A percentile compares a stretch with the other conserved stretches of the same genome.
phyloP scores from a whole-genome alignment of 2,113 vertebrate species.

The Rutilus rutilus region DNA sequence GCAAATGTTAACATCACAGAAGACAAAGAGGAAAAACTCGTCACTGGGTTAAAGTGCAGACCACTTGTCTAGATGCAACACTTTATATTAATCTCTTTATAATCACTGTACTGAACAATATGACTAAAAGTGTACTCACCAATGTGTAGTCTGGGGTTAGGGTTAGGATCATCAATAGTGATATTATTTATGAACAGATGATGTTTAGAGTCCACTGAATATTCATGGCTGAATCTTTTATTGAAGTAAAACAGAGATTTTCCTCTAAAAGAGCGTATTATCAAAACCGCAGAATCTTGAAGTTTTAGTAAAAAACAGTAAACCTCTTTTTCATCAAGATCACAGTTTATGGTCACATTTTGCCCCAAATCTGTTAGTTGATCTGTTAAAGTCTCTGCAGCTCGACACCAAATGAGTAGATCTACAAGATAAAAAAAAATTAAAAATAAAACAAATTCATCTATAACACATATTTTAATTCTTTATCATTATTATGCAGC shows the following conservation, averaged over 20 bases:
- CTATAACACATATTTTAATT: background rate
- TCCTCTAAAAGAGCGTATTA: background rate
- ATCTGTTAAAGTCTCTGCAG: background rate
- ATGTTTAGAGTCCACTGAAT: background rate
- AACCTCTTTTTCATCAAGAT: background rate
- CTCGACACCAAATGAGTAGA: background rate
- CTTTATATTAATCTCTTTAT: background rate
- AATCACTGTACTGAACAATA: background rate
- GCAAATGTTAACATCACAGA: background rate
- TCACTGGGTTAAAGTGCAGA: background rate
- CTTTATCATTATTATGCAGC: background rate
- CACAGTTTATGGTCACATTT: slow-evolving; percentile 16
- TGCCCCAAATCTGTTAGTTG: background rate
- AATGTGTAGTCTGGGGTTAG: background rate
- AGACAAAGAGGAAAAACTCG: background rate
- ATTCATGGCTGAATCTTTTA: background rate
- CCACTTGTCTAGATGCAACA: background rate
- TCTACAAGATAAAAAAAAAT: background rate
- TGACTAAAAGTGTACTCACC: background rate
- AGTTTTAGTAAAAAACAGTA: slow-evolving; percentile 6
- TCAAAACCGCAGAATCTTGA: background rate
- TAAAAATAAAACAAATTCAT: background rate
- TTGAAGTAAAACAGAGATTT: background rate
- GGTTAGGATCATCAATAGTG: background rate
- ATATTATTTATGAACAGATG: background rate